Evolutionary conservation across 1,140 invertebrate genomes (phyloP), one percentile per base, ranked within the genome.

Genomic region (Papilio glaucus): DNA sequence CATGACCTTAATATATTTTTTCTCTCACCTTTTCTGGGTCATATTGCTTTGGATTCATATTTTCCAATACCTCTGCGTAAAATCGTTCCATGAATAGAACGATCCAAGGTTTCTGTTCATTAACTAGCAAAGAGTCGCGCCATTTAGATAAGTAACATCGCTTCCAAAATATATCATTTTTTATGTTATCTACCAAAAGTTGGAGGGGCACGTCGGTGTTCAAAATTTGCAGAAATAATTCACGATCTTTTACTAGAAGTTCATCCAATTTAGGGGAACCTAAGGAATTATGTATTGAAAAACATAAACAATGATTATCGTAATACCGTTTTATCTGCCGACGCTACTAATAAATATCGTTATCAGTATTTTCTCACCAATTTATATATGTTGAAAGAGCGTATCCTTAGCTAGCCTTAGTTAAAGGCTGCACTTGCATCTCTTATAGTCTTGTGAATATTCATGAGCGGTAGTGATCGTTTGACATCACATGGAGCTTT

Each of bases 151-250:
- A 71, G 73, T 92, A 94, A 69, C 84, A 91, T 75, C 89, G 85
- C 81, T 92, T 90, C 93, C 93, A 94, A 82, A 94, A 94, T 73
- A 93, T 83, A 75, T 94, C 91, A 77, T 86, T 92, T 80, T 90
- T 85, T 61, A 94, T 91, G 72, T 93, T 89, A 68, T 90, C 84
- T 7, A 93, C 90, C 70, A 93, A 85, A 71, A 93, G 85, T 80
- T 90, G 82, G 49, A 93, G 77, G 5, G 93, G 90, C 8, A 92
- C 82, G 75, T 92, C 77, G 8, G 88, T 89, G 61, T 89, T 83
- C 53, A 94, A 83, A 72, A 92, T 86, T 86, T 93, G 85, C 33
- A 94, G 73, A 76, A 94, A 89, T 42, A 85, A 79, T 76, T 91
- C 88, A 49, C 90, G 82, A 76, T 94, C 93, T 77, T 93, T 92